phyloP scores from a whole-genome alignment of 2,113 vertebrate genomes.

The Zingel zingel region DNA sequence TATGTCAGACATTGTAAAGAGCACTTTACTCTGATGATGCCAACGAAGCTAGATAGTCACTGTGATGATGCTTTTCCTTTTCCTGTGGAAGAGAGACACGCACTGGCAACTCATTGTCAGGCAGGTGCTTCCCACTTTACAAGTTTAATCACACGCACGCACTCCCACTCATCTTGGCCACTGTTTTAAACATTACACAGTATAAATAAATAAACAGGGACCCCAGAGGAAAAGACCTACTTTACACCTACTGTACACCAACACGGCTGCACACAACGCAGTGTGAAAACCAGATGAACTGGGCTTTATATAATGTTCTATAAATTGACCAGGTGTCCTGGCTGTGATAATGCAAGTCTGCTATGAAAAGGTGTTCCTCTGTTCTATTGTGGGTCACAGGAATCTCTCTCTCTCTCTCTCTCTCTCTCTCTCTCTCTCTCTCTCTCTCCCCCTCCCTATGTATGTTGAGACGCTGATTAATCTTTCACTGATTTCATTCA shows the following conservation, averaged over 20 bases:
- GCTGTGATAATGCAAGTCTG: slow-evolving; percentile 19
- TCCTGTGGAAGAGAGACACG: slow-evolving; percentile 46
- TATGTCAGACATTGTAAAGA: slow-evolving; percentile 13
- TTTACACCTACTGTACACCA: slow-evolving; percentile 23
- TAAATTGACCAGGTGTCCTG: slow-evolving; percentile 45
- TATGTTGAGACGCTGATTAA: slow-evolving; percentile 9
- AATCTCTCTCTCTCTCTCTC: neutral
- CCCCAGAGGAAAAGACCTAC: slow-evolving; percentile 34
- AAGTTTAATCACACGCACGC: neutral
- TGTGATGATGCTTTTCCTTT: slow-evolving; percentile 61
- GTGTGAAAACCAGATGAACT: slow-evolving; percentile 39
- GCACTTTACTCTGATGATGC: neutral
- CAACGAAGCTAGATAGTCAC: slow-evolving; percentile 41
- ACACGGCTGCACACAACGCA: slow-evolving; percentile 1
- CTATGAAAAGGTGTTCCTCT: slow-evolving; percentile 44
- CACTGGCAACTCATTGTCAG: slow-evolving; percentile 47
- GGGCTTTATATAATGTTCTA: slow-evolving; percentile 28
- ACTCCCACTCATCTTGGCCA: neutral
- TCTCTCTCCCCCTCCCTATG: neutral
- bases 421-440: no score
- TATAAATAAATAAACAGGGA: slow-evolving; percentile 70
- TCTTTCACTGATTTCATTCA: slow-evolving; percentile 21
- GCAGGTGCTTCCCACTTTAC: slow-evolving; percentile 81
- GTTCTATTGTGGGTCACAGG: slow-evolving; percentile 22
- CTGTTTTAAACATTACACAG: slow-evolving; percentile 66